Conservation (phyloP, 2,888 invertebrate genomes). For the Tenthredo distinguenda region DNA sequence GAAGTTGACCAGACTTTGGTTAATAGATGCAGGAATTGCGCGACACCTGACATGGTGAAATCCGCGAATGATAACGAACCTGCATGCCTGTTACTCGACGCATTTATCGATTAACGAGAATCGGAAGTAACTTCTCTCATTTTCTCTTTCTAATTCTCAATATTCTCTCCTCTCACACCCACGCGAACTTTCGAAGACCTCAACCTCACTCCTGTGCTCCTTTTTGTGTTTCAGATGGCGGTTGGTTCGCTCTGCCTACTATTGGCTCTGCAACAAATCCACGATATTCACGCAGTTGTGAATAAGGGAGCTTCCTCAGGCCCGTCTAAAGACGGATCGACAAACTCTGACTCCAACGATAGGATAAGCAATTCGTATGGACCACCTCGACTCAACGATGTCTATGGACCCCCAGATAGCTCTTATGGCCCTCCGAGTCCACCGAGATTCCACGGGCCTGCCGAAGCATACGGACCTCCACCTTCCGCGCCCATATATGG, state of each 20-base stretch:
- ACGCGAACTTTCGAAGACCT: conserved; percentile 22
- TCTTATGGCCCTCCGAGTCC: conserved; percentile 66
- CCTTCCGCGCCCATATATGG: conserved; percentile 77
- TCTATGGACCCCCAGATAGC: conserved; percentile 67
- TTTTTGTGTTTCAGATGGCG: conserved; percentile 70
- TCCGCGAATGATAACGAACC: conserved; percentile 17
- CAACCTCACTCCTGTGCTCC: not conserved
- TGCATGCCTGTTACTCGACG: not conserved
- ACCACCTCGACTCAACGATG: conserved; percentile 58
- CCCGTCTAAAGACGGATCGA: conserved; percentile 61
- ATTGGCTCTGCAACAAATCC: conserved; percentile 66
- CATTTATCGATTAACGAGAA: not conserved
- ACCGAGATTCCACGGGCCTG: conserved; percentile 69
- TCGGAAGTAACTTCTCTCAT: conserved; percentile 35
- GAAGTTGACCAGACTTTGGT: not conserved
- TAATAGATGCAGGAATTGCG: not conserved
- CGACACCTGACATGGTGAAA: conserved; percentile 12
- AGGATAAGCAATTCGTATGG: conserved; percentile 71
- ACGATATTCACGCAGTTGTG: conserved; percentile 69
- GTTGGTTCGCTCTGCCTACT: conserved; percentile 66
- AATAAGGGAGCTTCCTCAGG: conserved; percentile 64
- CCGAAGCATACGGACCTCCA: conserved; percentile 77
- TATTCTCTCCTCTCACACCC: not conserved
- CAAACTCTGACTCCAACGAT: conserved; percentile 68
- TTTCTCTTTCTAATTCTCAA: conserved; percentile 27